Evolutionary conservation across 2,113 vertebrate species (phyloP), one percentile per base, ranked within the genome.

Genomic region (Hippopotamus amphibius): DNA sequence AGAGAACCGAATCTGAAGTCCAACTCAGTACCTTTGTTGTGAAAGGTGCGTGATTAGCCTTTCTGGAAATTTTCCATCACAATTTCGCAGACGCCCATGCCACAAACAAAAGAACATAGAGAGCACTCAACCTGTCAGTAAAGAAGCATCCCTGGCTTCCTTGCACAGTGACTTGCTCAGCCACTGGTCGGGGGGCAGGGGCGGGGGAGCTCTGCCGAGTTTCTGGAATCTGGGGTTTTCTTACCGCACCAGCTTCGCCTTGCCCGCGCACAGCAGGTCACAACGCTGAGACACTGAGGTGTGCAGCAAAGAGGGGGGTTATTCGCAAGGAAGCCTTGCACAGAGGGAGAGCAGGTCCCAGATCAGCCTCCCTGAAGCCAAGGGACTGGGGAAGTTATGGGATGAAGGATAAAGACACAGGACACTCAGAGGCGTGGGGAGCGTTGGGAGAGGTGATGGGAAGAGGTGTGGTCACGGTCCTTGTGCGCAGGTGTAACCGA

Each of bases 141-240:
- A 63, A 46, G 72, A 1, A 8, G 17, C 11, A 8, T 21, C 48
- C 1, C 0, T 12, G 48, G 41, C 14, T 14, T 6, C 37, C 13
- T 1, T 0, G 1, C 6, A 71, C 1, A 0, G 11, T 1, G 1
- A 6, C 10, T 5, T 7, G 48, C 46, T n/a, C 5, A 21, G 37
- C 8, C 2, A 2, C 16, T 41, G 50, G 24, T 5, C 2, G 3
- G 11, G 37, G 37, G 37, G 37, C 37, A 37, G 37, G 37, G 37
- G 37, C 37, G 37, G 37, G 30, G 11, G 22, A 15, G 11, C 0
- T 2, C 37, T 11, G 26, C 61, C 41, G 37, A 59, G 16, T 30
- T 55, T 43, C 83, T 17, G 17, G 85, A 17, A 30, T 9, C 57
- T 17, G 1, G 16, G 41, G 17, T 17, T 68, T 43, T 79, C 48